These are phyloP conservation scores for Pogonomyrmex californicus DNA, from an alignment of 1,140 invertebrate genomes.

Conservation along the genomic window DNA sequence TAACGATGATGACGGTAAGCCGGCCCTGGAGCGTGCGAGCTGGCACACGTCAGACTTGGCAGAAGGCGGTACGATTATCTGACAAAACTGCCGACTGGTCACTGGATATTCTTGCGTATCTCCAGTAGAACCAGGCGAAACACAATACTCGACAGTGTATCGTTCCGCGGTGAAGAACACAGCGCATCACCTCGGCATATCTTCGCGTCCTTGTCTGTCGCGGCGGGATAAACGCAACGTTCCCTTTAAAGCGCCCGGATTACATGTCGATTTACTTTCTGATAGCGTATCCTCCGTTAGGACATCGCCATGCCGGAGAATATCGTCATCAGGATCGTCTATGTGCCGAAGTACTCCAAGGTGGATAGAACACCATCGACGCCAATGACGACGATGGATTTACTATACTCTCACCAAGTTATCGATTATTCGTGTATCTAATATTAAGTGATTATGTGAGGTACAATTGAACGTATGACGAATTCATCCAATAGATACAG, in stretches of 20 bases:
- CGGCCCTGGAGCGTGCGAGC: slow-evolving; percentile 39
- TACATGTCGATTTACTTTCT: slow-evolving; percentile 74
- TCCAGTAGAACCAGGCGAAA: slow-evolving; percentile 65
- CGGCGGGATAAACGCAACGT: slow-evolving; percentile 45
- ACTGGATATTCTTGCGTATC: slow-evolving; percentile 65
- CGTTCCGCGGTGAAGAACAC: slow-evolving; percentile 48
- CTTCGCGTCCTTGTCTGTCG: slow-evolving; percentile 29
- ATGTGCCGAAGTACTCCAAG: slow-evolving; percentile 79
- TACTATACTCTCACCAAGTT: neutral
- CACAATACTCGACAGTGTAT: slow-evolving; percentile 77
- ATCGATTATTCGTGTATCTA: neutral
- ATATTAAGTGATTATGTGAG: neutral
- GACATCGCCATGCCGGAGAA: slow-evolving; percentile 72
- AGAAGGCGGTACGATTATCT: slow-evolving; percentile 56
- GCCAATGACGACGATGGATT: neutral
- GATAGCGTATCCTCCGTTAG: slow-evolving; percentile 46
- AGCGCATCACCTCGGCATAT: slow-evolving; percentile 37
- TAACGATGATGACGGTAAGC: slow-evolving; percentile 44
- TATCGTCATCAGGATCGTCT: slow-evolving; percentile 79
- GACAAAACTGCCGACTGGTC: slow-evolving; percentile 63
- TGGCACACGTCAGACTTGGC: slow-evolving; percentile 51
- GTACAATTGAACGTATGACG: neutral
- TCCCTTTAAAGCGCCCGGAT: slow-evolving; percentile 66
- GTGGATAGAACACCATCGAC: slow-evolving; percentile 28
- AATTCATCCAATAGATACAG: neutral